These are phyloP conservation scores for Isaurus tuberculatus DNA, from an alignment of 92 coral and sea anemone genomes.

Conservation along the genomic window DNA sequence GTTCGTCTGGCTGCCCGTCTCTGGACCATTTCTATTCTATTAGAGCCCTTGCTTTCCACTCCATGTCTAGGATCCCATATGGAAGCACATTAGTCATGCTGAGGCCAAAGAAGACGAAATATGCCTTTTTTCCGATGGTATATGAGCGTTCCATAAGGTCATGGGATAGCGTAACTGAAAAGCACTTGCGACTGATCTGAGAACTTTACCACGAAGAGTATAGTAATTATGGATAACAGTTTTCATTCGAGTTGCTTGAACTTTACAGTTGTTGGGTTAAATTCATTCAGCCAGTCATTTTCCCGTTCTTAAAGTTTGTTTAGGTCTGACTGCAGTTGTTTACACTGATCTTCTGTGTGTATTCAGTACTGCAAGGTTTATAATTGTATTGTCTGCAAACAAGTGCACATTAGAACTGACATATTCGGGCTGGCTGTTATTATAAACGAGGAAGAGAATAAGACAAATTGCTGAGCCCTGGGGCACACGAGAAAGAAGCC, in stretches of 20 bases:
- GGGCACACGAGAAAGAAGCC: too few relatives aligned
- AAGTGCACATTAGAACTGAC: constrained; percentile 11
- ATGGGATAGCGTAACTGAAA: not conserved
- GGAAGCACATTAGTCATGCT: too few relatives aligned
- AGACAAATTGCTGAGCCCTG: not conserved
- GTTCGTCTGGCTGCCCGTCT: constrained; percentile 3
- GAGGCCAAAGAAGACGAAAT: constrained; percentile 1
- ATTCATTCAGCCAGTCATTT: not conserved
- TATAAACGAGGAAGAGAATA: not conserved
- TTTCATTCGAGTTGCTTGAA: not conserved
- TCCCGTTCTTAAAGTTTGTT: not conserved
- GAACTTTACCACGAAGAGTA: not conserved
- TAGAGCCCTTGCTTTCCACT: too few relatives aligned
- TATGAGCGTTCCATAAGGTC: constrained; percentile 6
- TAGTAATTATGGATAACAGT: not conserved
- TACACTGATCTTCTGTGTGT: not conserved
- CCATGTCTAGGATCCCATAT: too few relatives aligned
- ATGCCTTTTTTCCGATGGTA: constrained; percentile 15
- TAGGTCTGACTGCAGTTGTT: constrained; percentile 9
- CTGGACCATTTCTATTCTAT: too few relatives aligned
- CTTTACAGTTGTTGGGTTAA: constrained; percentile 7
- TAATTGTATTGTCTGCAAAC: constrained; percentile 7
- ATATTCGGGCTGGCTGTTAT: not conserved
- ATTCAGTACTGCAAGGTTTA: not conserved
- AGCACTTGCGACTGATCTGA: not conserved